Evolutionary conservation across 2,113 vertebrate genomes (phyloP).

Genomic region (Trinectes maculatus): DNA sequence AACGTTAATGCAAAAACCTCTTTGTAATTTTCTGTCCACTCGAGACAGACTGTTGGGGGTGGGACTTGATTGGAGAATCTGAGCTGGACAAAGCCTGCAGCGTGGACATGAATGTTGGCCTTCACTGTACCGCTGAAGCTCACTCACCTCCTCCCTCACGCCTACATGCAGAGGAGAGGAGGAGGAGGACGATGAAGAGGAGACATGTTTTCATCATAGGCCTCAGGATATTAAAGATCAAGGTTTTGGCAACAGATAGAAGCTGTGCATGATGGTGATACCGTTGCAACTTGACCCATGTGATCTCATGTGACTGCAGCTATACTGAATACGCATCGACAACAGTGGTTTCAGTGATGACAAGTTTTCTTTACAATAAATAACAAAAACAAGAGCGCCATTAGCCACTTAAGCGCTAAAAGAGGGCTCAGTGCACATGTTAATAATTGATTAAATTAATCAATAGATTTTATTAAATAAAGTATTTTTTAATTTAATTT

Average conservation of each 20-base stretch:
- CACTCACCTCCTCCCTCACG: conserved; percentile 64
- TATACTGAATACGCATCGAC: not conserved
- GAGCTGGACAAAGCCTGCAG: conserved; percentile 40
- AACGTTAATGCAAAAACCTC: not conserved
- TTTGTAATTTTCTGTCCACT: not conserved
- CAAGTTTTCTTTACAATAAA: not conserved
- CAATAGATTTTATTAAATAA: too few relatives aligned
- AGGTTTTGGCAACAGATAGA: conserved; percentile 32
- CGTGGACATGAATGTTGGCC: conserved; percentile 42
- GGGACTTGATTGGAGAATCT: conserved; percentile 24
- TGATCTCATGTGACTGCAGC: conserved; percentile 16
- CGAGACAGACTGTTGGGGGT: conserved; percentile 4
- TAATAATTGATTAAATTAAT: too few relatives aligned
- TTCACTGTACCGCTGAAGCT: conserved; percentile 34
- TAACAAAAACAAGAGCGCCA: too few relatives aligned
- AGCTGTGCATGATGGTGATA: conserved; percentile 27
- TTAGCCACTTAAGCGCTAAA: too few relatives aligned
- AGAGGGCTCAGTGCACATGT: too few relatives aligned
- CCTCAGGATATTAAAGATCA: conserved; percentile 32
- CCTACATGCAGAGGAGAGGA: conserved; percentile 57
- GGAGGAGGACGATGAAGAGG: conserved; percentile 30
- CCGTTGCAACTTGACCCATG: conserved; percentile 6
- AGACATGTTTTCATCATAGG: conserved; percentile 44
- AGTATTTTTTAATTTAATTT: too few relatives aligned
- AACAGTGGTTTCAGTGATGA: not conserved